phyloP scores from a whole-genome alignment of 2,113 vertebrate genomes.

The Dicrurus megarhynchus region DNA sequence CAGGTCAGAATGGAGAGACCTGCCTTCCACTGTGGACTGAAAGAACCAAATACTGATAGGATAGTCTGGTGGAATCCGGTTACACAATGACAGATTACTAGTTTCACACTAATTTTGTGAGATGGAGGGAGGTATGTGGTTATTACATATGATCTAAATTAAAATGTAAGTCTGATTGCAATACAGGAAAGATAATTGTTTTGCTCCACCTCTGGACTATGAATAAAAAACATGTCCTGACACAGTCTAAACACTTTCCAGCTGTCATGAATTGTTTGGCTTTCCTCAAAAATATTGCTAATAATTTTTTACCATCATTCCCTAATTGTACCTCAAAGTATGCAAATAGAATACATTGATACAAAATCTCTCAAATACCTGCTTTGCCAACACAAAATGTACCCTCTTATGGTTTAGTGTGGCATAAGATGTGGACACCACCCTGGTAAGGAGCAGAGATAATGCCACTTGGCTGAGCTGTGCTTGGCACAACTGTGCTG shows the following conservation, averaged over 20 bases:
- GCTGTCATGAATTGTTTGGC: neutral
- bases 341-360: neutral
- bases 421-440: neutral
- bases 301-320: neutral
- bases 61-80: neutral
- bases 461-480: neutral
- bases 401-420: neutral
- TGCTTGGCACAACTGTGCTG: neutral
- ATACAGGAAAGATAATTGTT: neutral
- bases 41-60: neutral
- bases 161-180: neutral
- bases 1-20: neutral
- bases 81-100: neutral
- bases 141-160: neutral
- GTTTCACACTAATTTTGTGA: neutral
- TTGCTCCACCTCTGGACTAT: neutral
- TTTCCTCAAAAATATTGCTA: neutral
- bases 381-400: neutral
- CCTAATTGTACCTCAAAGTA: neutral
- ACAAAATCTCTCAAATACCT: neutral
- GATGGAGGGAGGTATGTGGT: neutral
- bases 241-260: neutral
- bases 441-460: neutral
- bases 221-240: neutral
- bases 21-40: neutral